These are phyloP conservation scores for Acanthacorydalis orientalis DNA, from an alignment of 2,888 invertebrate species.

Conservation along the genomic window DNA sequence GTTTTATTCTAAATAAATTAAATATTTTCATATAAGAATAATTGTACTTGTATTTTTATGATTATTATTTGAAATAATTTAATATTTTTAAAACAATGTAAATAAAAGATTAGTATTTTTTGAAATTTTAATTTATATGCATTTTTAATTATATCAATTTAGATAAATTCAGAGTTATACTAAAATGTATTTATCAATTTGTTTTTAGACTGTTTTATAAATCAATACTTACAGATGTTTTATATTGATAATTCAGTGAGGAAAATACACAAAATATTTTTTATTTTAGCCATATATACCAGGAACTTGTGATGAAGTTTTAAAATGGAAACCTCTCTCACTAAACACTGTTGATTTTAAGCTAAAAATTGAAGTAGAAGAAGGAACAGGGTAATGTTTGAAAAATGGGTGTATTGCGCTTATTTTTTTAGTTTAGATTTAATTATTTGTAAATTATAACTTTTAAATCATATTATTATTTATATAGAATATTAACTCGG, in stretches of 20 bases:
- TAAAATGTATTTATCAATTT: too few relatives aligned
- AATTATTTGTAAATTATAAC: background rate
- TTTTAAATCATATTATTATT: constrained; percentile 3
- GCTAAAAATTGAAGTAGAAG: constrained; percentile 59
- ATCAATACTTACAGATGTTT: background rate
- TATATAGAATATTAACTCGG: constrained; percentile 43
- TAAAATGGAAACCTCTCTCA: constrained; percentile 95
- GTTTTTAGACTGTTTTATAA: background rate
- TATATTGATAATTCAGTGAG: background rate
- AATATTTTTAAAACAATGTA: too few relatives aligned
- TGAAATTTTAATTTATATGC: too few relatives aligned
- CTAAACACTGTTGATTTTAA: constrained; percentile 95
- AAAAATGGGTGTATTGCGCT: background rate
- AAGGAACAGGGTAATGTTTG: constrained; percentile 45
- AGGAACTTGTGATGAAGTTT: constrained; percentile 66
- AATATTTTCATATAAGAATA: background rate
- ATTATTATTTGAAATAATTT: too few relatives aligned
- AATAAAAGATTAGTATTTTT: too few relatives aligned
- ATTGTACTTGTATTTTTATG: too few relatives aligned
- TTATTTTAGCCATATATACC: constrained; percentile 55
- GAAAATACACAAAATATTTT: background rate
- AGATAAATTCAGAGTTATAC: too few relatives aligned
- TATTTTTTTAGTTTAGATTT: background rate
- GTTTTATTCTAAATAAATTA: too few relatives aligned
- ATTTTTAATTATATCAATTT: too few relatives aligned